Percentiles rank a stretch among this genome's conserved stretches.
These are phyloP conservation scores for Pterostichus niger DNA, from an alignment of 2,888 invertebrate species.

Conservation along the genomic window DNA sequence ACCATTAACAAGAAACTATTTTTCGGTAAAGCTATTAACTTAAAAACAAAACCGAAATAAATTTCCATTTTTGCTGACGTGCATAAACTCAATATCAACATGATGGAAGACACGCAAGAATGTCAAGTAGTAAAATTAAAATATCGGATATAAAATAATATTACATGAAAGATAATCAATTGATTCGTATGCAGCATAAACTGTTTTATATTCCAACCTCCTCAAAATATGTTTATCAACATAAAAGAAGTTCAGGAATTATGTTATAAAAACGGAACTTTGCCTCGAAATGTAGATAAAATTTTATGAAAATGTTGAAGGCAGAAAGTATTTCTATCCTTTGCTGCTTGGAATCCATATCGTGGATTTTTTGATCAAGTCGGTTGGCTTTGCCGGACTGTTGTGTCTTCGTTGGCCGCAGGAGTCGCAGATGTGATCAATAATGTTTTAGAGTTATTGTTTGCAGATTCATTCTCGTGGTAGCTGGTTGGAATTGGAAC, in stretches of 20 bases:
- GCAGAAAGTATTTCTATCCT: conserved; percentile 9
- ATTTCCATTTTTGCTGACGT: conserved; percentile 29
- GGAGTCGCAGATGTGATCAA: conserved; percentile 32
- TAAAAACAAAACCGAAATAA: not conserved
- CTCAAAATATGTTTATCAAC: conserved; percentile 50
- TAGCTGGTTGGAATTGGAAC: not conserved
- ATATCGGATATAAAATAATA: conserved; percentile 48
- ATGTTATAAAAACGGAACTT: conserved; percentile 54
- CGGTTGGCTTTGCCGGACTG: not conserved
- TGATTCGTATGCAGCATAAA: conserved; percentile 50
- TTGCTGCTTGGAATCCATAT: not conserved
- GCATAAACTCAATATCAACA: conserved; percentile 10
- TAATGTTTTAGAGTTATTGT: conserved; percentile 20
- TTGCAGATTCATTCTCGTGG: conserved; percentile 27
- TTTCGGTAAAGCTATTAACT: not conserved
- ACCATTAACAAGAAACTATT: not conserved
- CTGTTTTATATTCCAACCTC: conserved; percentile 33
- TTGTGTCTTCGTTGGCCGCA: conserved; percentile 14
- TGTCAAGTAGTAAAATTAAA: conserved; percentile 41
- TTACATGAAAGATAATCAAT: conserved; percentile 42
- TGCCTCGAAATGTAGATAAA: conserved; percentile 45
- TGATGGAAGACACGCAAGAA: conserved; percentile 30
- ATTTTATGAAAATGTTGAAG: conserved; percentile 54
- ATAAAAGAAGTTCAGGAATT: conserved; percentile 54
- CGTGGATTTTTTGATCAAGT: not conserved